These are phyloP conservation scores for Pristis pectinata DNA, from an alignment of 2,797 vertebrate genomes.

Conservation along the genomic window DNA sequence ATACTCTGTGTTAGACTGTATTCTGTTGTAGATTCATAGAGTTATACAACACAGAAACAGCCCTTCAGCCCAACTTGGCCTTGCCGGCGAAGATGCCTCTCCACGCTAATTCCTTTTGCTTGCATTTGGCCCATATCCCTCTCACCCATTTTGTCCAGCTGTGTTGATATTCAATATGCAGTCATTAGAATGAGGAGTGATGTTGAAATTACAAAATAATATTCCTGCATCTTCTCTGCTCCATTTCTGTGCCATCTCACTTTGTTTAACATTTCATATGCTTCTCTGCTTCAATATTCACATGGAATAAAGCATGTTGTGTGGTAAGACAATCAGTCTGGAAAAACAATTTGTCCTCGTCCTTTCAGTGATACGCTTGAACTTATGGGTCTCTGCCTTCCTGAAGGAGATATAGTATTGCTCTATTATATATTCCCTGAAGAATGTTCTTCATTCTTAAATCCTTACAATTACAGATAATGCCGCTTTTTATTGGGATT, in stretches of 20 bases:
- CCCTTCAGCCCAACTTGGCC: no score
- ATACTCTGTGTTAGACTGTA: not conserved
- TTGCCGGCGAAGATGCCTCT: no score
- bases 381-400: not conserved
- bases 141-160: not conserved
- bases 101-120: no score
- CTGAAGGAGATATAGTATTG: not conserved
- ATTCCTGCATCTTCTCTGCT: not conserved
- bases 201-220: not conserved
- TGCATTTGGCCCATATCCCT: no score
- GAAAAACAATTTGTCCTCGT: not conserved
- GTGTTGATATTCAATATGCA: not conserved
- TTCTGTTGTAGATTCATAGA: no score
- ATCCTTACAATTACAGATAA: not conserved
- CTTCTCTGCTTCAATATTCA: no score
- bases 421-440: no score
- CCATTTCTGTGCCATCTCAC: not conserved
- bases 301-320: no score
- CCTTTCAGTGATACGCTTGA: not conserved
- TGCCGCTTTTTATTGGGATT: not conserved
- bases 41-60: no score
- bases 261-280: not conserved
- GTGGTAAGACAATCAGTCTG: not conserved
- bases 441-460: not conserved
- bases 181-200: not conserved